phyloP scores from a whole-genome alignment of 1,140 invertebrate species.

The Cataglyphis hispanica region DNA sequence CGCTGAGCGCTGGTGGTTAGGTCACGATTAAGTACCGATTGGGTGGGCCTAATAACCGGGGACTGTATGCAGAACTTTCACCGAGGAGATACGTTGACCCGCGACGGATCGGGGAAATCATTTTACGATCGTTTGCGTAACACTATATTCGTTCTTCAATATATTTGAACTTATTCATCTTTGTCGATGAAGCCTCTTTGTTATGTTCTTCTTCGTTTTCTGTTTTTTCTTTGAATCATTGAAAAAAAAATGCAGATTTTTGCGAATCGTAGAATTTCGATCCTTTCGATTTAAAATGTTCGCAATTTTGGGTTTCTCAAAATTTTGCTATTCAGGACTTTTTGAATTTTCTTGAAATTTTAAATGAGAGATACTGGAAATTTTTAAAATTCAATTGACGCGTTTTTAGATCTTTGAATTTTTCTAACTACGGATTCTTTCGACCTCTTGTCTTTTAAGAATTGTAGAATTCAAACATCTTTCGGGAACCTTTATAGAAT shows the following conservation, averaged over 20 bases:
- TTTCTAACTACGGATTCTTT: background rate
- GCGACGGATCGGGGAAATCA: constrained; percentile 37
- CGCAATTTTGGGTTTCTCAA: background rate
- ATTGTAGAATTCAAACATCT: constrained; percentile 17
- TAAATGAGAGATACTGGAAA: background rate
- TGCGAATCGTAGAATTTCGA: background rate
- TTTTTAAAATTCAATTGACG: background rate
- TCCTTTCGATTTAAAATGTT: background rate
- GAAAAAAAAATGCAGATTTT: background rate
- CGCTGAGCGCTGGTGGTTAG: constrained; percentile 78
- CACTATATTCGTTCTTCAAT: constrained; percentile 3
- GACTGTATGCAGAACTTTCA: constrained; percentile 78
- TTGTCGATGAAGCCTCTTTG: background rate
- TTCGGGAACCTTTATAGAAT: constrained; percentile 27
- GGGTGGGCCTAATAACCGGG: constrained; percentile 82
- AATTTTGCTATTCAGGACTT: background rate
- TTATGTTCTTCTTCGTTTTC: background rate
- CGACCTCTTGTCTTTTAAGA: background rate
- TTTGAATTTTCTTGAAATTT: background rate
- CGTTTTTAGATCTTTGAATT: background rate
- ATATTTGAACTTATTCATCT: background rate
- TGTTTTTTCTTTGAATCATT: background rate
- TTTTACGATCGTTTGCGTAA: constrained; percentile 56
- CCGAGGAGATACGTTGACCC: constrained; percentile 66
- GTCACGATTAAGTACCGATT: constrained; percentile 82